These are phyloP conservation scores for Drosophila micromelanica DNA, from an alignment of 1,140 invertebrate species.

Conservation along the genomic window DNA sequence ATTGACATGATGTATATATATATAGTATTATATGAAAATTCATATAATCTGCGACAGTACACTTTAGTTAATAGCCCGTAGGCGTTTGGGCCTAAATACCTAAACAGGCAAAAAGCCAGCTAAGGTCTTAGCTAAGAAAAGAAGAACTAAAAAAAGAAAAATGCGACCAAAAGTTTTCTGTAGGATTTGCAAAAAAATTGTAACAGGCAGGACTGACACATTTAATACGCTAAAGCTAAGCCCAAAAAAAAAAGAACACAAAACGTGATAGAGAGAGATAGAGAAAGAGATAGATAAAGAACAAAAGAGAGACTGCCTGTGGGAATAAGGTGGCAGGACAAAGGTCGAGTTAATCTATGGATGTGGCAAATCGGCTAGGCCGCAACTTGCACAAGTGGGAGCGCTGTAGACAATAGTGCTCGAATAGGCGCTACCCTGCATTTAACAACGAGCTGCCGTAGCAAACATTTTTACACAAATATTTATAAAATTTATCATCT, in stretches of 20 bases:
- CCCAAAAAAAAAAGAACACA: constrained; percentile 7
- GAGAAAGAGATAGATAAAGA: neutral
- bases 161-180: constrained; percentile 20
- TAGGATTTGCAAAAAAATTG: constrained; percentile 32
- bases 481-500: no score
- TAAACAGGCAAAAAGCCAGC: constrained; percentile 50
- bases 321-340: constrained; percentile 27
- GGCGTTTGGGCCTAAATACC: constrained; percentile 43
- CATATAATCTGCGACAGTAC: neutral
- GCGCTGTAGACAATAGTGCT: neutral
- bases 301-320: no score
- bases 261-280: neutral
- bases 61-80: constrained; percentile 8
- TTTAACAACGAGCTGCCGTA: no score
- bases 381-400: neutral
- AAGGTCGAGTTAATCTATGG: constrained; percentile 71
- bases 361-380: constrained; percentile 29
- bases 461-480: no score
- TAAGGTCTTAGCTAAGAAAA: no score
- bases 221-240: constrained; percentile 33
- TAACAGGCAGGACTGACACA: constrained; percentile 37
- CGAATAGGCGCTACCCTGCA: no score
- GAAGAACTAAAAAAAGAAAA: constrained; percentile 19
- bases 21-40: neutral
- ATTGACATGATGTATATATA: neutral